Evolutionary conservation across 2,888 invertebrate genomes (phyloP).

Genomic region (Melinaea marsaeus): DNA sequence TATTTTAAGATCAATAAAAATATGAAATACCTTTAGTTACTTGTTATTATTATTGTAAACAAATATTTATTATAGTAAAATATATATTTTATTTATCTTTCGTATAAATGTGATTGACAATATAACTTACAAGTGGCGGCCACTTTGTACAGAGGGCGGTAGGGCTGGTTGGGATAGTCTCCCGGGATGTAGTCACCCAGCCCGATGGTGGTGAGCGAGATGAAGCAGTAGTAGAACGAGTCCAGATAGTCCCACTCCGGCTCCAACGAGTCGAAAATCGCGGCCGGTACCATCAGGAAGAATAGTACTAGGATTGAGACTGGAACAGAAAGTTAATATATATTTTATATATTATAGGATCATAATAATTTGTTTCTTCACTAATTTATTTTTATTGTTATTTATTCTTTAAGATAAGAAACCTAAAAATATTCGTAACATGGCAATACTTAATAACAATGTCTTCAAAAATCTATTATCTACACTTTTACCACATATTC

Average conservation of each 20-base stretch:
- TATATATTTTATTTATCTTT: too few species aligned
- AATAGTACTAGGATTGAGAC: slow-evolving; percentile 75
- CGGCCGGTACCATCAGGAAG: slow-evolving; percentile 87
- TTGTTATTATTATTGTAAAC: too few species aligned
- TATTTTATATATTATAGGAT: too few species aligned
- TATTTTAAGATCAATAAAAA: too few species aligned
- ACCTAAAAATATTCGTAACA: too few species aligned
- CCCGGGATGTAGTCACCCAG: slow-evolving; percentile 94
- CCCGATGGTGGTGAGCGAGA: slow-evolving; percentile 92
- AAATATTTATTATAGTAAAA: too few species aligned
- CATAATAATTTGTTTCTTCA: not conserved
- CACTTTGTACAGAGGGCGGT: slow-evolving; percentile 89
- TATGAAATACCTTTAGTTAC: too few species aligned
- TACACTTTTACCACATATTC: not conserved
- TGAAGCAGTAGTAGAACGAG: slow-evolving; percentile 94
- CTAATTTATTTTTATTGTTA: not conserved
- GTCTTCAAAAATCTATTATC: not conserved
- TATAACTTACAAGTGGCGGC: slow-evolving; percentile 82
- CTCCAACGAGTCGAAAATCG: slow-evolving; percentile 85
- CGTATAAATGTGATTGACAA: not conserved
- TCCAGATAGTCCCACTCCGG: slow-evolving; percentile 91
- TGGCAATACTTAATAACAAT: not conserved
- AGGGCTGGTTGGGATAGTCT: slow-evolving; percentile 85
- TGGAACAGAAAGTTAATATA: slow-evolving; percentile 44
- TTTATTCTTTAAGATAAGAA: too few species aligned